Evolutionary conservation across 1,140 invertebrate species (phyloP), one percentile per base, ranked within the genome.

Genomic region (Drosophila tristis): DNA sequence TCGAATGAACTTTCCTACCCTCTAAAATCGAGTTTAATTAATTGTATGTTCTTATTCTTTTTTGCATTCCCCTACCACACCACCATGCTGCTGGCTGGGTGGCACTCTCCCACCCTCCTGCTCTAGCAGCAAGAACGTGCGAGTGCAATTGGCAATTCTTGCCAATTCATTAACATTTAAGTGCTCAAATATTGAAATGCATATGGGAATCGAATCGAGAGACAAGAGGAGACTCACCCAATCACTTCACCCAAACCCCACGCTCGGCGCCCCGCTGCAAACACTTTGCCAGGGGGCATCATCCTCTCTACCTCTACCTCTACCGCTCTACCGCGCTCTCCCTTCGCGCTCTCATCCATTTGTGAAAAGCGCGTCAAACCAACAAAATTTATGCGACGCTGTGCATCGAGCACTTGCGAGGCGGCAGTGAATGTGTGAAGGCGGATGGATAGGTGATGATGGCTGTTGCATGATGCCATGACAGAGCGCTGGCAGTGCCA

Each of bases 321-420:
- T n/a, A 4, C 31, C 31, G 8, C 29, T 47, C 23, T 39, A 20
- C 8, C 20, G 13, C 20, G 4, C n/a, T 2, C 11, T 9, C 48
- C 31, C 4, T 2, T 39, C 35, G 11, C 9, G 0, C 5, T 5
- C 9, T 26, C 8, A 43, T 51, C 26, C 56, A 63, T 51, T 62
- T 50, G 31, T 15, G 35, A 67, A 68, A 66, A 55, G 45, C 51
- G 50, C 54, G 59, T 72, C 74, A 78, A 66, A 56, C 56, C 78
- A 80, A 66, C 60, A 29, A 64, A 85, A 80, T 85, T 74, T 86
- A 74, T 85, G 74, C 74, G 64, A 47, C 81, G 77, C 73, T 80
- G 80, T 20, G 23, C 81, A 80, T 72, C 56, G 66, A 59, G 62
- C 76, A 39, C 43, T 55, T 39, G 55, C 43, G 54, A 55, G 48